Conservation (phyloP, 2,797 vertebrate genomes). For the Mycteria americana region DNA sequence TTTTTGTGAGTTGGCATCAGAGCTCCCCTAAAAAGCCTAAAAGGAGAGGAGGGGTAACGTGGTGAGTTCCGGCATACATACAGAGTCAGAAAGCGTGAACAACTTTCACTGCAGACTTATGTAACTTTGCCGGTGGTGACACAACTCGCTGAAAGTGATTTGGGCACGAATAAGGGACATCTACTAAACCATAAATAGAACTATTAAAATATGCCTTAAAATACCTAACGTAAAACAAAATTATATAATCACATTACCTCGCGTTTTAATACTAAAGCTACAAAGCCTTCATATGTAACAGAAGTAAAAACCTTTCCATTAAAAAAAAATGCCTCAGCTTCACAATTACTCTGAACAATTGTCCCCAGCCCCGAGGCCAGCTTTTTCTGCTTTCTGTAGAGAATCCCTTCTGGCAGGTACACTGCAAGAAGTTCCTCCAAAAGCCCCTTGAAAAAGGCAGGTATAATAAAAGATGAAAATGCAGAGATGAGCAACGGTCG, state of each 20-base stretch:
- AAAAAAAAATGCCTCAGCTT: neutral
- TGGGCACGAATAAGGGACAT: neutral
- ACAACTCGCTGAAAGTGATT: neutral
- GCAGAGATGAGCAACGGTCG: fast-evolving
- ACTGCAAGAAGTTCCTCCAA: neutral
- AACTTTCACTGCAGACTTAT: conserved; percentile 14
- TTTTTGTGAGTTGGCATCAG: neutral
- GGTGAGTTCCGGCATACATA: neutral
- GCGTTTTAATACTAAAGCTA: neutral
- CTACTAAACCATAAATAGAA: neutral
- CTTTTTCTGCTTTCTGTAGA: neutral
- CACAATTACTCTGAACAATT: neutral
- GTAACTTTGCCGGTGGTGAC: neutral
- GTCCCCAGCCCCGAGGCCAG: neutral
- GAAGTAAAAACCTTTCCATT: conserved; percentile 14
- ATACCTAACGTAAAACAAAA: neutral
- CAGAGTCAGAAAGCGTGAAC: neutral
- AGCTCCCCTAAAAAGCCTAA: neutral
- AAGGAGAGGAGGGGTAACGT: neutral
- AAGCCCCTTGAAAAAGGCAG: neutral
- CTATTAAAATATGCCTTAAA: conserved; percentile 4
- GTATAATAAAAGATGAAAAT: neutral
- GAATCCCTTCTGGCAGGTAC: neutral
- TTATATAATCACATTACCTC: neutral
- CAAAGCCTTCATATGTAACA: neutral